Percentiles rank a stretch among this genome's conserved stretches.
These are phyloP conservation scores for Euzetes globulus DNA, from an alignment of 2,888 invertebrate species.

Conservation along the genomic window DNA sequence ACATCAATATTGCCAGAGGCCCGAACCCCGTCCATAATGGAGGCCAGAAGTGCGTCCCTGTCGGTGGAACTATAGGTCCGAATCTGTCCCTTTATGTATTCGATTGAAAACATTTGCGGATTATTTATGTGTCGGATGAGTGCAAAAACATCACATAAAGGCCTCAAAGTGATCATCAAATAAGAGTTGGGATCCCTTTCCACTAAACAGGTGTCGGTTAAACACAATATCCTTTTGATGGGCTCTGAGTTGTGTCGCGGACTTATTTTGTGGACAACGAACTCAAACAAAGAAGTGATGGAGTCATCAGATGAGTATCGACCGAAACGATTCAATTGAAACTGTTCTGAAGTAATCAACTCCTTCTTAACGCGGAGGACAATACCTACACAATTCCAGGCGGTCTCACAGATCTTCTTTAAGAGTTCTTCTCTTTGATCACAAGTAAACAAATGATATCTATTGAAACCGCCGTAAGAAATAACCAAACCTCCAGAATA, in stretches of 20 bases:
- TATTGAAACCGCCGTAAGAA: constrained; percentile 80
- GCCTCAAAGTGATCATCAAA: constrained; percentile 71
- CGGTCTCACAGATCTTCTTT: constrained; percentile 73
- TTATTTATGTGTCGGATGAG: constrained; percentile 79
- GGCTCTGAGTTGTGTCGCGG: constrained; percentile 66
- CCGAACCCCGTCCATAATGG: constrained; percentile 88
- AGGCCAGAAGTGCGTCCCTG: constrained; percentile 88
- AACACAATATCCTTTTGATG: constrained; percentile 77
- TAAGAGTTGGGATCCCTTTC: constrained; percentile 97
- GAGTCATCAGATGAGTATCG: constrained; percentile 77
- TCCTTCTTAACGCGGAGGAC: constrained; percentile 74
- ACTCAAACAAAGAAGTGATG: constrained; percentile 92
- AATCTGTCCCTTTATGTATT: constrained; percentile 83
- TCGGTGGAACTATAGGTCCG: constrained; percentile 86
- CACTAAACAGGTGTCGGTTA: constrained; percentile 88
- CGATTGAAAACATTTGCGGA: constrained; percentile 86
- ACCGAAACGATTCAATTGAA: constrained; percentile 78
- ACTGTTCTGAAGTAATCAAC: constrained; percentile 75
- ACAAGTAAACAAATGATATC: constrained; percentile 47
- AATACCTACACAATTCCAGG: constrained; percentile 69
- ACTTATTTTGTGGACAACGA: constrained; percentile 86
- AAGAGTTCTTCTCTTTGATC: constrained; percentile 69
- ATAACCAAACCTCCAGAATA: constrained; percentile 86
- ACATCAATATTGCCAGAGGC: constrained; percentile 95
- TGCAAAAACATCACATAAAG: constrained; percentile 70